A percentile compares a stretch with the other conserved stretches of the same genome.
Conservation (phyloP, 2,113 vertebrate species). For the Pedionomus torquatus region DNA sequence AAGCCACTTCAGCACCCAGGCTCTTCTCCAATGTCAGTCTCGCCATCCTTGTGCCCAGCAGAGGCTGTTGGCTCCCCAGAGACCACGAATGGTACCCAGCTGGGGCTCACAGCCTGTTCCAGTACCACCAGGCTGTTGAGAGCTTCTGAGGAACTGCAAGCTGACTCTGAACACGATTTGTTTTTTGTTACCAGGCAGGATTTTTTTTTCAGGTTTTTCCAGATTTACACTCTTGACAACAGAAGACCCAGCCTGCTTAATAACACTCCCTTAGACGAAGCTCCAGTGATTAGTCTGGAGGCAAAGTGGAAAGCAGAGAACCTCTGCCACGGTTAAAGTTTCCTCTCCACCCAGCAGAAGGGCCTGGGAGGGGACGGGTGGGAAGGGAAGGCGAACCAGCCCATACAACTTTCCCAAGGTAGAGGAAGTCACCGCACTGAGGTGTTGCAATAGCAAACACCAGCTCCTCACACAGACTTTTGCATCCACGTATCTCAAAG, state of each 20-base stretch:
- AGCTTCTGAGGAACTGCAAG: background rate
- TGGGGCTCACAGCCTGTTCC: rapidly evolving
- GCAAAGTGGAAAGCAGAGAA: conserved; percentile 9
- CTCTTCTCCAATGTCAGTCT: background rate
- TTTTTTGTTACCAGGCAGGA: background rate
- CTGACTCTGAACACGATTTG: background rate
- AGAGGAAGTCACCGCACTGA: background rate
- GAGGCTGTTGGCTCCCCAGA: background rate
- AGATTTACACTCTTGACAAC: background rate
- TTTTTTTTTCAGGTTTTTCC: conserved; percentile 38
- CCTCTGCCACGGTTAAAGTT: background rate
- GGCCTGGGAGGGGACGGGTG: background rate
- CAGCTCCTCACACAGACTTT: background rate
- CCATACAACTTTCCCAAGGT: background rate
- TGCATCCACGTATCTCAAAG: background rate
- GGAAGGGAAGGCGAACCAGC: background rate
- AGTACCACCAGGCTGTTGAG: background rate
- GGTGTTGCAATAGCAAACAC: background rate
- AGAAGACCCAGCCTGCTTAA: background rate
- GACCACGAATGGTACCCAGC: background rate
- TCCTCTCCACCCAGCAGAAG: background rate
- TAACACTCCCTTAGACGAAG: background rate
- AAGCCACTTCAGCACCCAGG: background rate
- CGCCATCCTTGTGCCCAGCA: rapidly evolving
- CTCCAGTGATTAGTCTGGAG: background rate